Base-by-base conservation (phyloP, 2,888 invertebrate species). In the Dynastes grantii region DNA sequence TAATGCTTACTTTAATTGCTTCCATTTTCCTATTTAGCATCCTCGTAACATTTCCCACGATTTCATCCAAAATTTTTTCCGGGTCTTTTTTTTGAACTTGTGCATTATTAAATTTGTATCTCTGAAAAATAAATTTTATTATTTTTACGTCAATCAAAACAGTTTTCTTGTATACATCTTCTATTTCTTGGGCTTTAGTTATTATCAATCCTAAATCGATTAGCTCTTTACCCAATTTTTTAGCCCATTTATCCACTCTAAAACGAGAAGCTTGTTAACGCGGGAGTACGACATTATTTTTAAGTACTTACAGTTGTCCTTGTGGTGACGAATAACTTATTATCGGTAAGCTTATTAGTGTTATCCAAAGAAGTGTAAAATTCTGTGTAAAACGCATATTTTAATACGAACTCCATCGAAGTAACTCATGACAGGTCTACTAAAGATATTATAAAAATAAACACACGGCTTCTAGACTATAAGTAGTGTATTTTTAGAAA, bases 11-110 rank as follows among this genome's bases (percentile, higher is more conserved):
- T 90, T 92, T 92, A 78, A 97, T 95, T n/a, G 97, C 96, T 85
- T 96, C 95, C 91, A 96, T 95, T 92, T 97, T 97, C 84, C 95
- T 92, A 64, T 94, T 93, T 83, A 97, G 91, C 95, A 97, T 96
- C 76, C 93, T 92, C 81, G 95, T 94, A 78, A 98, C 95, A 85
- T 95, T 96, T 76, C 92, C 92, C 76, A 95, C 92, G 80, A 97
- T 95, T 79, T 95, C 94, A 80, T 92, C 92, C 83, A 97, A 92
- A 85, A 97, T 92, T 84, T 92, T 92, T 78, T 92, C 91, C 61
- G 97, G 95, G 88, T 97, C 94, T 87, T 96, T 95, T 81, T 92
- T 91, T 87, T 93, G 93, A 1, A 97, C 95, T 84, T 93, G 92
- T 0, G 95, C 95, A 87, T 95, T 95, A 89, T 93, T 92, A 85